Evolutionary conservation across 2,113 vertebrate species (phyloP), one percentile per base, ranked within the genome.

Genomic region (Muntiacus muntjak): DNA sequence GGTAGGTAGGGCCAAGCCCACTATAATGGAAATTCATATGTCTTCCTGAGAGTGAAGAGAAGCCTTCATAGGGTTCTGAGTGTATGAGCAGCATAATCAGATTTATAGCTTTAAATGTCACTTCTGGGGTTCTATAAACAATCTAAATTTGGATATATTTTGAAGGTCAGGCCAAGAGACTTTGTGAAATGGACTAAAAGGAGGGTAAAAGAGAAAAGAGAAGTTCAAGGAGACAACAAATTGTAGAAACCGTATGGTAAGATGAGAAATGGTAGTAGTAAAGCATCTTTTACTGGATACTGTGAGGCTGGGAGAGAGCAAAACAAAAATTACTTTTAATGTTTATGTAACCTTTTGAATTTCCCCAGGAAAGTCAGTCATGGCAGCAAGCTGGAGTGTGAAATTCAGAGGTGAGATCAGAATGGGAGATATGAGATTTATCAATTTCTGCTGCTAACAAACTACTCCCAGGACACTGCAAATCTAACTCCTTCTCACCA

Each of bases 241-340:
- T 6, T 52, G 43, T 5, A 0, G 50, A 6, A 33, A 25, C 6
- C 30, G 5, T 13, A 6, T 0, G 1, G 47, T 36, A 12, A 54
- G 47, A 28, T 23, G 47, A 15, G 10, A 45, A 62, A 57, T 19
- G 52, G 28, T 3, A 54, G 28, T 2, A 9, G 4, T 2, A 16
- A n/a, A 43, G 43, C 17, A 58, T n/a, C 28, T 16, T 62, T 88
- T n/a, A 9, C 12, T 50, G 25, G 36, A 26, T 45, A 45, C 25
- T 19, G 33, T 30, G 15, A 17, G 1, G 8, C 30, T 21, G 33
- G 2, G 11, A 45, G 11, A 6, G 40, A 64, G 43, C 17, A 43
- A 43, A 74, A 15, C 23, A 36, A 81, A 50, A 50, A 15, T n/a
- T 26, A 7, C 89, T 5, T 40, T 25, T 16, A 47, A 19, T 36